Percentiles rank a stretch among this genome's conserved stretches.
Conservation (phyloP, 2,113 vertebrate species). For the Polypterus bichir region DNA sequence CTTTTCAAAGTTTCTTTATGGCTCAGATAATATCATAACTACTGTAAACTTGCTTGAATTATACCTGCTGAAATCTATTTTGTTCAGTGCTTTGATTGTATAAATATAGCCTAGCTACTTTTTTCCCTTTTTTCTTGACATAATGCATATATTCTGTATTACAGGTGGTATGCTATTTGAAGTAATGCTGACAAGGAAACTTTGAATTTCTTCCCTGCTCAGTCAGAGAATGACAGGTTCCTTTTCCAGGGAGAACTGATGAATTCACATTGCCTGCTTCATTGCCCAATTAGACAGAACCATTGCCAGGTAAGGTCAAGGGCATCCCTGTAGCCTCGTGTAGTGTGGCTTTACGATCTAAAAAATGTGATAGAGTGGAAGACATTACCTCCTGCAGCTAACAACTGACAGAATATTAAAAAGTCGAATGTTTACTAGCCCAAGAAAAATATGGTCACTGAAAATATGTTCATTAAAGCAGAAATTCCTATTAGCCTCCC, state of each 20-base stretch:
- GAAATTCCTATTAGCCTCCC: too few relatives aligned
- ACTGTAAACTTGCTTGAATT: too few relatives aligned
- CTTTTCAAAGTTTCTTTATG: too few relatives aligned
- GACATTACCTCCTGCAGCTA: slow-evolving; percentile 2
- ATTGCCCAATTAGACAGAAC: slow-evolving; percentile 4
- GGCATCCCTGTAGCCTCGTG: slow-evolving; percentile 1
- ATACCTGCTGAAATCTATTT: too few relatives aligned
- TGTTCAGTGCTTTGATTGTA: too few relatives aligned
- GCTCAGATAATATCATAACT: too few relatives aligned
- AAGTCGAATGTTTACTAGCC: background rate
- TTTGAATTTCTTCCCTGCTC: background rate
- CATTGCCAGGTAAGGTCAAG: slow-evolving; percentile 5
- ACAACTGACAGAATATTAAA: background rate
- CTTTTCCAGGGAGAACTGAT: slow-evolving; percentile 1
- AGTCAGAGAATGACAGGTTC: background rate
- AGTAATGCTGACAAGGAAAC: background rate
- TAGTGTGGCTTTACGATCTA: slow-evolving; percentile 1
- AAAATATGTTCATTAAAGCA: too few relatives aligned
- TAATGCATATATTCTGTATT: too few relatives aligned
- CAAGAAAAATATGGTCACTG: background rate
- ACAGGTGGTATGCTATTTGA: background rate
- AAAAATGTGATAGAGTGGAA: slow-evolving; percentile 2
- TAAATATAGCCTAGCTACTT: too few relatives aligned
- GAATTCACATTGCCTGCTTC: slow-evolving; percentile 3
- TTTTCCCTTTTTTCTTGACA: too few relatives aligned